These are phyloP conservation scores for Rhadinocentrus ornatus DNA, from an alignment of 2,797 vertebrate species.

Conservation along the genomic window DNA sequence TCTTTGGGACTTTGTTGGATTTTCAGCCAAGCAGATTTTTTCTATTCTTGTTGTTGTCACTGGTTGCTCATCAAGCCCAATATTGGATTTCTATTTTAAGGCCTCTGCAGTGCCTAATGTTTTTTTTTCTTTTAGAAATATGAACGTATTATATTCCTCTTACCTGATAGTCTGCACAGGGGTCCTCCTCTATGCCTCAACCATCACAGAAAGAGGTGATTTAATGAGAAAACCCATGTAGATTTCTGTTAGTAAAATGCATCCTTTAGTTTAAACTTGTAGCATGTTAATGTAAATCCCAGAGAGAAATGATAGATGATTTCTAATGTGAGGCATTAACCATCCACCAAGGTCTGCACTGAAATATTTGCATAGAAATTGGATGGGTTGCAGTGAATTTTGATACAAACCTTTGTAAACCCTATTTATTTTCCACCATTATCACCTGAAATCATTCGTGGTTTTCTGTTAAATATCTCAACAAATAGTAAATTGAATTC, in stretches of 20 bases:
- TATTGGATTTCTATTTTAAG: background rate
- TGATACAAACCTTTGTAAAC: background rate
- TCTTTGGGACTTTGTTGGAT: background rate
- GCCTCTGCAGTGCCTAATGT: background rate
- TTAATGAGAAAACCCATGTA: background rate
- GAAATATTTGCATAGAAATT: background rate
- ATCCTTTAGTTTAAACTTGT: background rate
- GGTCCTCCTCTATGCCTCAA: background rate
- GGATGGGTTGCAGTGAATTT: background rate
- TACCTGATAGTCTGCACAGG: background rate
- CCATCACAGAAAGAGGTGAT: background rate
- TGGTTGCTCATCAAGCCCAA: background rate
- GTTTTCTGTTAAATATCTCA: background rate
- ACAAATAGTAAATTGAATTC: background rate
- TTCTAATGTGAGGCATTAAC: background rate
- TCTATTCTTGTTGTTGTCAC: background rate
- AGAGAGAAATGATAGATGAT: background rate
- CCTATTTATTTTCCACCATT: background rate
- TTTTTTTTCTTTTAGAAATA: background rate
- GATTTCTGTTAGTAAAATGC: background rate
- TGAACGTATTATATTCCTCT: background rate
- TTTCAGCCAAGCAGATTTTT: background rate
- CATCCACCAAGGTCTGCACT: background rate
- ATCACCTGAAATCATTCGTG: background rate
- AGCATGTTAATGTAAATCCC: background rate